phyloP scores from a whole-genome alignment of 2,888 invertebrate species.

The Microctonus hyperodae region DNA sequence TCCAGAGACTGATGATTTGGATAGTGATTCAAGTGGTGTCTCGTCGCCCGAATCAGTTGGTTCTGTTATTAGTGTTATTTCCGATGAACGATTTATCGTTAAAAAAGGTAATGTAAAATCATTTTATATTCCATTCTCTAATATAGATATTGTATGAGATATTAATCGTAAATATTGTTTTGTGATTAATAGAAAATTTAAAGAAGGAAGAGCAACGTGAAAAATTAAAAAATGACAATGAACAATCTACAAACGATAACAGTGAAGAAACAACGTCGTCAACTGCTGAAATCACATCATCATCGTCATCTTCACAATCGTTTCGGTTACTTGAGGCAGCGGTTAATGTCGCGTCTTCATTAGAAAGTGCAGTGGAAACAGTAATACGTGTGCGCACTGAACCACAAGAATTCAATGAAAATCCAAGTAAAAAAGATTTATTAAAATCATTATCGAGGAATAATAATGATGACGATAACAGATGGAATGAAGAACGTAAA shows the following conservation, averaged over 20 bases:
- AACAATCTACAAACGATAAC: background rate
- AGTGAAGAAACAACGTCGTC: background rate
- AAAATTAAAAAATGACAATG: background rate
- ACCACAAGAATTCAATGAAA: background rate
- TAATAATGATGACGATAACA: slow-evolving; percentile 42
- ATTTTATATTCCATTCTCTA: too few species aligned
- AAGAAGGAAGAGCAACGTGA: background rate
- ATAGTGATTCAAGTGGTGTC: slow-evolving; percentile 87
- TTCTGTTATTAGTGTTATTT: slow-evolving; percentile 82
- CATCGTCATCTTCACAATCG: slow-evolving; percentile 52
- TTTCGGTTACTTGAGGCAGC: slow-evolving; percentile 71
- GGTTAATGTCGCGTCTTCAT: slow-evolving; percentile 70
- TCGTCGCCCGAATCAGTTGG: slow-evolving; percentile 89
- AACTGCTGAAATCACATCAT: background rate
- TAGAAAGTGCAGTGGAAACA: slow-evolving; percentile 63
- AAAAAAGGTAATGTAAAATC: slow-evolving; percentile 44
- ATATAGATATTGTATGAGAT: background rate
- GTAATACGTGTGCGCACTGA: slow-evolving; percentile 20
- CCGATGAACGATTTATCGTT: slow-evolving; percentile 66
- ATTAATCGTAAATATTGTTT: background rate
- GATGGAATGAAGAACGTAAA: slow-evolving; percentile 72
- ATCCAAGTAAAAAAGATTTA: background rate
- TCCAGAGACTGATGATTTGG: slow-evolving; percentile 89
- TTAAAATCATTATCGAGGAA: slow-evolving; percentile 10
- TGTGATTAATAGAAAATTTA: background rate